phyloP scores from a whole-genome alignment of 2,888 invertebrate genomes.

The Onchidella celtica region DNA sequence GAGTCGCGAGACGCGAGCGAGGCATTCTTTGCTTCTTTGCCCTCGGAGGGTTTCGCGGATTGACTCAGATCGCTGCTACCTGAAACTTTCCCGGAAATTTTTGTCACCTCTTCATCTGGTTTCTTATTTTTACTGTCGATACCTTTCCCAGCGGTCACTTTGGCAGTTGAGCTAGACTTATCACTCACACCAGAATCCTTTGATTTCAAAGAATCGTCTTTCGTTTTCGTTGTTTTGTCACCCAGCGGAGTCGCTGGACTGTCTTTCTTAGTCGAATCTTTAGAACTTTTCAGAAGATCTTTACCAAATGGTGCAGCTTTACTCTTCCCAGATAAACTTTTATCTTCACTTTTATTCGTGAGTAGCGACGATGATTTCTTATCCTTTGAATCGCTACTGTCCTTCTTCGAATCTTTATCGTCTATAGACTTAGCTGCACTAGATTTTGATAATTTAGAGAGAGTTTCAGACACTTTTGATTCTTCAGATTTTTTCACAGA shows the following conservation, averaged over 20 bases:
- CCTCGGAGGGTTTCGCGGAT: background rate
- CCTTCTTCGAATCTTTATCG: background rate
- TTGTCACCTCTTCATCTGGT: background rate
- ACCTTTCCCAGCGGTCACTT: background rate
- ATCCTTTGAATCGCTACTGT: background rate
- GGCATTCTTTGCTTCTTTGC: background rate
- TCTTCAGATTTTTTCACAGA: background rate
- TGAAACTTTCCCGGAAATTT: background rate
- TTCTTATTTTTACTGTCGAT: conserved; percentile 9
- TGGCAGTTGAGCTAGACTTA: background rate
- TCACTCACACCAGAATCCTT: background rate
- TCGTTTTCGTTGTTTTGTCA: conserved; percentile 5
- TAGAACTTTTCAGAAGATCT: conserved; percentile 28
- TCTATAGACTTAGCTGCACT: conserved; percentile 1
- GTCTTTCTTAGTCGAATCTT: conserved; percentile 20
- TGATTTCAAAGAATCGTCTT: background rate
- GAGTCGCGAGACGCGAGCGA: background rate
- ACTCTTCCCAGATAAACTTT: background rate
- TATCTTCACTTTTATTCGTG: background rate
- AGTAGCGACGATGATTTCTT: background rate
- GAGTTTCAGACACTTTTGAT: background rate
- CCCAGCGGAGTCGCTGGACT: too few relatives aligned
- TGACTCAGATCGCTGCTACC: background rate
- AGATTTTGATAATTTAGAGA: background rate
- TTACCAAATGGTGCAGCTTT: conserved; percentile 35